Percentiles rank a stretch among this genome's conserved stretches.
Evolutionary conservation across 2,888 invertebrate genomes (phyloP).

Genomic region (Euzetes globulus): DNA sequence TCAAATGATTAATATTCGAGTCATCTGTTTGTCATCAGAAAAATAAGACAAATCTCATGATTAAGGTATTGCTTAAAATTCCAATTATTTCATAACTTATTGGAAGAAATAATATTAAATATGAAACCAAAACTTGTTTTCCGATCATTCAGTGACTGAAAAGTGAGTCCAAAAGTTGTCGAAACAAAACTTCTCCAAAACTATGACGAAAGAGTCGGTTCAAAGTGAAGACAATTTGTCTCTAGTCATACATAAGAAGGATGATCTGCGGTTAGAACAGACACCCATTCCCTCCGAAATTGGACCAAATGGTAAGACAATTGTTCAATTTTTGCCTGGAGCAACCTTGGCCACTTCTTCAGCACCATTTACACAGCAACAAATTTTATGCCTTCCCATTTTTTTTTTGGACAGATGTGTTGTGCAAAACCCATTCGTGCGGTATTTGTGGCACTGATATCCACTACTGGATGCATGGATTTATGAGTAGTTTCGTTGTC

Average conservation of each 20-base stretch:
- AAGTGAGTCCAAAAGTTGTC: neutral
- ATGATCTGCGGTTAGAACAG: constrained; percentile 25
- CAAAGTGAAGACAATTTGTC: constrained; percentile 45
- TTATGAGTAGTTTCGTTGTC: constrained; percentile 34
- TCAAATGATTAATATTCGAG: no score
- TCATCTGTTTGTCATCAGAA: no score
- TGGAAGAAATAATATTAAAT: no score
- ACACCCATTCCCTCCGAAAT: neutral
- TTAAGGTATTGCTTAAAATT: no score
- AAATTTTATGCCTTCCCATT: no score
- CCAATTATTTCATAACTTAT: no score
- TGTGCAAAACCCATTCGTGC: constrained; percentile 30
- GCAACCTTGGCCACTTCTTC: no score
- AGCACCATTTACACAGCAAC: no score
- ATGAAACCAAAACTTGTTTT: no score
- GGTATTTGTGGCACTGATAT: constrained; percentile 38
- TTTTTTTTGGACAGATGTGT: constrained; percentile 28
- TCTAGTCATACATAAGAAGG: constrained; percentile 15
- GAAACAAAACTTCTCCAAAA: neutral
- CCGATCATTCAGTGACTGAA: neutral
- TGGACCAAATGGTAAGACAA: constrained; percentile 30
- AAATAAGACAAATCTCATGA: no score
- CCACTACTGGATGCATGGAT: constrained; percentile 33
- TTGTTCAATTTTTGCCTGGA: no score
- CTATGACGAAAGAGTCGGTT: neutral